phyloP scores from a whole-genome alignment of 1,140 invertebrate genomes.

The Cryptotermes secundus region DNA sequence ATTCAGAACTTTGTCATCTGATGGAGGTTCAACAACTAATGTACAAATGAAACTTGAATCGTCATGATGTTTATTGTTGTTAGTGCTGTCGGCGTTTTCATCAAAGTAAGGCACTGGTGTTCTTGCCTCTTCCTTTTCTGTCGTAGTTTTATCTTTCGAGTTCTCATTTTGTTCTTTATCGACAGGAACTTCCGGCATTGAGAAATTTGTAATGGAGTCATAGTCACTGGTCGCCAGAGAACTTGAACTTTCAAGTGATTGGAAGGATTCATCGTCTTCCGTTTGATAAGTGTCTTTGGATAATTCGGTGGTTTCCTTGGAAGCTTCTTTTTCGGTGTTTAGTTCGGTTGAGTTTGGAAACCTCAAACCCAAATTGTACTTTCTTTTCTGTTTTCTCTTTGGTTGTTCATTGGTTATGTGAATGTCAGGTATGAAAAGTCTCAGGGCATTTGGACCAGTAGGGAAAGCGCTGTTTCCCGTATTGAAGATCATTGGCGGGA shows the following conservation, averaged over 20 bases:
- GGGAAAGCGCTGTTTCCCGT: conserved; percentile 47
- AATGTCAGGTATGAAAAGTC: conserved; percentile 55
- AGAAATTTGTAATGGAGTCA: background rate
- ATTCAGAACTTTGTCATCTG: background rate
- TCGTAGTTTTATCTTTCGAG: background rate
- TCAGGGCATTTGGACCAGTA: conserved; percentile 53
- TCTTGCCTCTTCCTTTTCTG: background rate
- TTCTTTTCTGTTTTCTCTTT: conserved; percentile 49
- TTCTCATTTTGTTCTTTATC: background rate
- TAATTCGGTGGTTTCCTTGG: conserved; percentile 40
- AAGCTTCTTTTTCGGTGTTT: background rate
- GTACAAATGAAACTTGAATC: background rate
- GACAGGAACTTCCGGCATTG: too few relatives aligned
- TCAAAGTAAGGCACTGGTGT: background rate
- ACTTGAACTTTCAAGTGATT: conserved; percentile 5
- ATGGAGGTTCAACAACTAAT: conserved; percentile 17
- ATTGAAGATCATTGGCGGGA: conserved; percentile 32
- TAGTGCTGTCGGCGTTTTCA: conserved; percentile 17
- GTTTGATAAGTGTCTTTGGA: conserved; percentile 35
- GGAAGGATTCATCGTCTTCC: background rate
- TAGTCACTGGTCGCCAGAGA: background rate
- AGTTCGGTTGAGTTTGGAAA: background rate
- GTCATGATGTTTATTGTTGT: background rate
- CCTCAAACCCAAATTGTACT: conserved; percentile 46
- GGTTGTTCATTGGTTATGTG: conserved; percentile 48